phyloP scores from a whole-genome alignment of 2,888 invertebrate genomes.

The Nematopogon swammerdamellus region DNA sequence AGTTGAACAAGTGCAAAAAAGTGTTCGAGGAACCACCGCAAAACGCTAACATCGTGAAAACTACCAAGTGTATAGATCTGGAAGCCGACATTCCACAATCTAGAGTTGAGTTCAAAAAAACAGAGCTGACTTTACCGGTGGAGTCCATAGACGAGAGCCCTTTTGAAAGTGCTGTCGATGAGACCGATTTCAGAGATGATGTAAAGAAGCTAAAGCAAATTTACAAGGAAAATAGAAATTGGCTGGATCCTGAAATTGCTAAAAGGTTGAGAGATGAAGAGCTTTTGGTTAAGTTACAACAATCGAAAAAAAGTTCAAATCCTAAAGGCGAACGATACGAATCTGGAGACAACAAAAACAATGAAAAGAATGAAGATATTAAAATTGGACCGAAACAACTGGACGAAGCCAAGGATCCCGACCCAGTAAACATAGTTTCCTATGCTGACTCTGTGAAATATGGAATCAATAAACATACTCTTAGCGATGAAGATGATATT shows the following conservation, averaged over 20 bases:
- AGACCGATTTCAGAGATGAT: conserved; percentile 32
- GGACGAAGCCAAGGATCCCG: too few relatives aligned
- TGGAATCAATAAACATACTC: conserved; percentile 9
- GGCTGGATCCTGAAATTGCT: conserved; percentile 36
- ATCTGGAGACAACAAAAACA: background rate
- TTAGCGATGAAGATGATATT: conserved; percentile 1
- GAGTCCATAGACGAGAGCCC: background rate
- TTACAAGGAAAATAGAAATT: conserved; percentile 39
- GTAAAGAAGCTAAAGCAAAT: conserved; percentile 31
- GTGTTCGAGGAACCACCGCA: conserved; percentile 39
- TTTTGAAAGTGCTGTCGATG: conserved; percentile 10
- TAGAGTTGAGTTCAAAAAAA: background rate
- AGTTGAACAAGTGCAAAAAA: conserved; percentile 37
- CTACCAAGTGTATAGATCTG: conserved; percentile 36
- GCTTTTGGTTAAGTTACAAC: background rate
- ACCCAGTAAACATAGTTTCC: conserved; percentile 20
- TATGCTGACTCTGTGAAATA: conserved; percentile 39
- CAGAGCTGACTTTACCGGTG: background rate
- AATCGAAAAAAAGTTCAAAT: too few relatives aligned
- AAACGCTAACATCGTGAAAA: conserved; percentile 25
- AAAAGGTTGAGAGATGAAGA: conserved; percentile 26
- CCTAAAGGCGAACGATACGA: background rate
- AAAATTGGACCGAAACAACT: too few relatives aligned
- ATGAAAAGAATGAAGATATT: too few relatives aligned
- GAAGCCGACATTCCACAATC: conserved; percentile 16